Evolutionary conservation across 2,888 invertebrate genomes (phyloP).

Genomic region (Aplocera efformata): DNA sequence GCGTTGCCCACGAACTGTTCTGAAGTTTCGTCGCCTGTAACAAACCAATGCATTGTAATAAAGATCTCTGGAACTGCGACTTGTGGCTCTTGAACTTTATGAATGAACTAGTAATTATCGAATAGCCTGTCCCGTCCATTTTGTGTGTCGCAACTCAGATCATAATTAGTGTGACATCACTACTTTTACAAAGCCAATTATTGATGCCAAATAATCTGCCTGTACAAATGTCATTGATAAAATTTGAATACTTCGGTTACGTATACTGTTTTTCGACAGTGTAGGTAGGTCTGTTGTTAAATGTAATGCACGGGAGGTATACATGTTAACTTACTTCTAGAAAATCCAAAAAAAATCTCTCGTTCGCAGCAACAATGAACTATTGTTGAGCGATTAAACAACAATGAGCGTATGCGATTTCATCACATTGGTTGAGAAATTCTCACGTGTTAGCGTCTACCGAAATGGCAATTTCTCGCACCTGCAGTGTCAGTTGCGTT

Average conservation of each 20-base stretch:
- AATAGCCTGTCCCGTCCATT: neutral
- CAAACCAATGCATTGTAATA: constrained; percentile 61
- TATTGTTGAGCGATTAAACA: constrained; percentile 62
- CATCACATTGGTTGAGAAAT: constrained; percentile 63
- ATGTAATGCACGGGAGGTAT: too few relatives aligned
- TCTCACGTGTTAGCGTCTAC: constrained; percentile 58
- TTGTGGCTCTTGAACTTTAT: constrained; percentile 27
- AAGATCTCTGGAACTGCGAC: constrained; percentile 33
- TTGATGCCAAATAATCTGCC: too few relatives aligned
- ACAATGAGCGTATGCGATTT: constrained; percentile 63
- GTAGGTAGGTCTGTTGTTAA: too few relatives aligned
- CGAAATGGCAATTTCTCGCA: constrained; percentile 43
- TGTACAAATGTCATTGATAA: too few relatives aligned
- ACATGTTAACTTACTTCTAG: constrained; percentile 17
- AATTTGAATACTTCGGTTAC: too few relatives aligned
- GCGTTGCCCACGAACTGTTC: constrained; percentile 90
- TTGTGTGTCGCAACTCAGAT: too few relatives aligned
- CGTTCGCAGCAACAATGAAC: constrained; percentile 54
- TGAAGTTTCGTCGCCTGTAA: constrained; percentile 86
- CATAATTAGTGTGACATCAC: too few relatives aligned
- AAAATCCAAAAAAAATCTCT: constrained; percentile 21
- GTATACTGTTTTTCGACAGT: too few relatives aligned
- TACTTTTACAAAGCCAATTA: too few relatives aligned
- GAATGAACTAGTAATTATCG: constrained; percentile 22
- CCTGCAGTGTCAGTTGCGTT: constrained; percentile 35